These are phyloP conservation scores for Heliocidaris erythrogramma DNA, from an alignment of 35 echinoderm and acorn worm species.

Conservation along the genomic window DNA sequence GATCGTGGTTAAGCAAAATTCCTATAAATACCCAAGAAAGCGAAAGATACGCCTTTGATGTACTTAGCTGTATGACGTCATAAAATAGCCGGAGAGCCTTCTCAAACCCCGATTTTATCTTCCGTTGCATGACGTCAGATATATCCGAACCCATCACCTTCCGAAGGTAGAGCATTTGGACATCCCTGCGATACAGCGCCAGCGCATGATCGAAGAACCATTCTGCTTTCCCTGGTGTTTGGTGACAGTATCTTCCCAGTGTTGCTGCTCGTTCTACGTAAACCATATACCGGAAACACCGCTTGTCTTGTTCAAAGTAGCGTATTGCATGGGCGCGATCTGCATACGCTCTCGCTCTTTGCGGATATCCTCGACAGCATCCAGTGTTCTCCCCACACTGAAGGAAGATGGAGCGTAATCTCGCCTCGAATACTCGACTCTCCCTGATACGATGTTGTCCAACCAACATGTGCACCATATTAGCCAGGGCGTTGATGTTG, in stretches of 20 bases:
- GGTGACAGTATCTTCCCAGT: conserved; percentile 50
- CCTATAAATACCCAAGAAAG: conserved; percentile 85
- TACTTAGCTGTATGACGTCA: conserved; percentile 54
- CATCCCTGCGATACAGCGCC: conserved; percentile 75
- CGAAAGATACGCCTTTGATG: conserved; percentile 29
- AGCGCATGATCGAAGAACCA: conserved; percentile 91
- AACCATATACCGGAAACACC: conserved; percentile 78
- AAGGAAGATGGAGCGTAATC: conserved; percentile 38
- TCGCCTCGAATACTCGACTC: not conserved
- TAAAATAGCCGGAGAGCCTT: conserved; percentile 61
- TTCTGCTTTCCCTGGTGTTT: conserved; percentile 52
- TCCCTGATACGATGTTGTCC: not conserved
- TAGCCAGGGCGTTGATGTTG: conserved; percentile 69
- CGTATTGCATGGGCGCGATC: conserved; percentile 74
- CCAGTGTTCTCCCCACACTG: not conserved
- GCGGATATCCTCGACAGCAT: conserved; percentile 26
- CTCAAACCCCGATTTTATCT: conserved; percentile 53
- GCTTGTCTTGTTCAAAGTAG: conserved; percentile 79
- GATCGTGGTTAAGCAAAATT: conserved; percentile 74
- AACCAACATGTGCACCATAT: conserved; percentile 46
- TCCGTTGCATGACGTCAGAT: conserved; percentile 3
- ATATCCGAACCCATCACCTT: not conserved
- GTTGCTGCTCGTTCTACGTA: conserved; percentile 71
- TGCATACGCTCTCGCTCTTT: conserved; percentile 63
- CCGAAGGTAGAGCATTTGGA: conserved; percentile 76